These are phyloP conservation scores for Parus major DNA, from an alignment of 2,113 vertebrate genomes.

Conservation along the genomic window DNA sequence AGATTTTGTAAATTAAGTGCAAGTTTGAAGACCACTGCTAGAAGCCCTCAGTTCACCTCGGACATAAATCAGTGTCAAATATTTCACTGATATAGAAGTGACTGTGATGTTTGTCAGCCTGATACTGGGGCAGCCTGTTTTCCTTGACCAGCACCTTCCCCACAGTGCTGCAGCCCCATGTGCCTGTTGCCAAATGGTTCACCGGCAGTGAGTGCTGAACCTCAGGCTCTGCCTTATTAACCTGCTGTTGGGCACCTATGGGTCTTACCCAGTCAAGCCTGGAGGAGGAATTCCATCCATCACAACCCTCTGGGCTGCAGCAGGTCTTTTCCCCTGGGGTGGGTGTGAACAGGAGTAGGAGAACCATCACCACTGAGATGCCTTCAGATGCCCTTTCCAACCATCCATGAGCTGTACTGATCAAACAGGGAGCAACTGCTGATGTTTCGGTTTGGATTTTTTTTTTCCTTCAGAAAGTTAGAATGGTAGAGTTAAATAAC, in stretches of 20 bases:
- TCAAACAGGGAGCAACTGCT: not conserved
- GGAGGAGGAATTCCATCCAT: not conserved
- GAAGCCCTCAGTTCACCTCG: not conserved
- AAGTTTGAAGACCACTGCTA: not conserved
- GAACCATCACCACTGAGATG: not conserved
- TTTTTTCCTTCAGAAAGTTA: not conserved
- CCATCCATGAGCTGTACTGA: not conserved
- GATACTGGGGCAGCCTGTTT: not conserved
- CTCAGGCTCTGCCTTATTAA: not conserved
- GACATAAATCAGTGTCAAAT: not conserved
- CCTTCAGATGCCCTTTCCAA: not conserved
- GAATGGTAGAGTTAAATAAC: constrained; percentile 14
- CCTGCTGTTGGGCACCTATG: fast-evolving
- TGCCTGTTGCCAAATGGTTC: fast-evolving
- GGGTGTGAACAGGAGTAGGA: not conserved
- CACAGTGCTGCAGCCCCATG: not conserved
- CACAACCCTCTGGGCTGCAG: not conserved
- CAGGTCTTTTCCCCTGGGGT: not conserved
- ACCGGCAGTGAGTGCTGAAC: not conserved
- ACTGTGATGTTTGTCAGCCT: not conserved
- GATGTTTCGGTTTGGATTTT: no score
- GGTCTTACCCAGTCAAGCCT: not conserved
- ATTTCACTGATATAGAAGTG: not conserved
- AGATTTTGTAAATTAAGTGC: not conserved
- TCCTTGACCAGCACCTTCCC: not conserved